Conservation (phyloP, 2,888 invertebrate genomes). For the Xestia c-nigrum region DNA sequence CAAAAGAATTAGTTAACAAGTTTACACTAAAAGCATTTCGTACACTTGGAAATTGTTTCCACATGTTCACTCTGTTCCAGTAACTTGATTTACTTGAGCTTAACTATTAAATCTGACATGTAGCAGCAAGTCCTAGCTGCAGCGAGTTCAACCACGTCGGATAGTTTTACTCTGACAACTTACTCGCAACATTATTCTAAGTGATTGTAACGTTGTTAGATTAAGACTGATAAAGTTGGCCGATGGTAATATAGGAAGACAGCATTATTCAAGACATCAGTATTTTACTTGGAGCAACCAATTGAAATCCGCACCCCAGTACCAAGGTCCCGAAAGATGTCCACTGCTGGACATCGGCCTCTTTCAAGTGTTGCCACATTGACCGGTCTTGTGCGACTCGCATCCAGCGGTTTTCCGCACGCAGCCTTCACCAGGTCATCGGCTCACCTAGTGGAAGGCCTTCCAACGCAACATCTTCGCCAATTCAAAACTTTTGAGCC, state of each 20-base stretch:
- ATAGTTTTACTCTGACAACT: slow-evolving; percentile 35
- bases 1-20: slow-evolving; percentile 43
- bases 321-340: no score
- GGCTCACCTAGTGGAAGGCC: no score
- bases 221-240: not conserved
- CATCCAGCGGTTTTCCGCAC: no score
- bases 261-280: not conserved
- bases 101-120: slow-evolving; percentile 58
- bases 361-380: no score
- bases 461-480: no score
- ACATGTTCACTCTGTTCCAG: slow-evolving; percentile 41
- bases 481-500: no score
- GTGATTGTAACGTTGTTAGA: slow-evolving; percentile 20
- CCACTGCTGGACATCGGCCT: no score
- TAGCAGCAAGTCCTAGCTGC: slow-evolving; percentile 21
- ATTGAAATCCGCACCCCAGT: not conserved
- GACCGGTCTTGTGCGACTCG: no score
- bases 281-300: not conserved
- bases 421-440: no score
- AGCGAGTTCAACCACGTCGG: slow-evolving; percentile 19
- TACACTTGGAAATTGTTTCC: slow-evolving; percentile 44
- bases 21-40: slow-evolving; percentile 56
- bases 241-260: not conserved
- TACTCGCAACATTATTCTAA: slow-evolving; percentile 21
- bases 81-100: slow-evolving; percentile 53